Evolutionary conservation across 2,888 invertebrate species (phyloP), one percentile per base, ranked within the genome.

Genomic region (Omphaloscelis lunosa): DNA sequence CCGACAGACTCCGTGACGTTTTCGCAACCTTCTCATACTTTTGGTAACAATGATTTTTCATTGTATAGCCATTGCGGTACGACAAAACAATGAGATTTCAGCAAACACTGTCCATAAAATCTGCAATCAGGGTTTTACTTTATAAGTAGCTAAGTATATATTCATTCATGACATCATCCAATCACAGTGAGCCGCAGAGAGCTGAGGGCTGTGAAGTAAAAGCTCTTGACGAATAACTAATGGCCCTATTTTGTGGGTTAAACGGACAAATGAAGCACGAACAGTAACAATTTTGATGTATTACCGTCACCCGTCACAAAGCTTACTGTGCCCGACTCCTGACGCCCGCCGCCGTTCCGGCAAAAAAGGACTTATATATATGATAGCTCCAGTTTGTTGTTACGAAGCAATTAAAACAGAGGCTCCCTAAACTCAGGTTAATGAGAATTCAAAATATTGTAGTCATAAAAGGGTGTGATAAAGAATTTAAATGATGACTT

Each of bases 221-320:
- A 23, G 20, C 29, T 74, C 39, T 29, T 72, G 20, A n/a, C 63
- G 58, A 69, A 53, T 63, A 75, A 75, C 23, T 68, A 39, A 80
- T 71, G 58, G 9, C 62, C 20, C 27, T 34, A 41, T 62, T 68
- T 58, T 39, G 71, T 61, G 58, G 75, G 71, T 53, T 59, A 27
- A 59, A n/a, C 17, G 23, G 23, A 48, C 59, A 68, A 81, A 76
- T 81, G 62, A 69, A 65, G 58, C 71, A 51, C 71, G 63, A 68
- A 65, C 68, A 51, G 67, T 61, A 59, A 72, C 63, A 72, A 72
- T 65, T 51, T 76, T 76, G 76, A 80, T 45, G 53, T 72, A 72
- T 61, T 20, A 20, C 59, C 23, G 48, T 53, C 45, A 39, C 59
- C 65, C 69, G 53, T 39, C 66, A n/a, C 45, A 29, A 48, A 39